Base-by-base conservation (phyloP, 2,888 invertebrate genomes). In the Eupithecia subumbrata region DNA sequence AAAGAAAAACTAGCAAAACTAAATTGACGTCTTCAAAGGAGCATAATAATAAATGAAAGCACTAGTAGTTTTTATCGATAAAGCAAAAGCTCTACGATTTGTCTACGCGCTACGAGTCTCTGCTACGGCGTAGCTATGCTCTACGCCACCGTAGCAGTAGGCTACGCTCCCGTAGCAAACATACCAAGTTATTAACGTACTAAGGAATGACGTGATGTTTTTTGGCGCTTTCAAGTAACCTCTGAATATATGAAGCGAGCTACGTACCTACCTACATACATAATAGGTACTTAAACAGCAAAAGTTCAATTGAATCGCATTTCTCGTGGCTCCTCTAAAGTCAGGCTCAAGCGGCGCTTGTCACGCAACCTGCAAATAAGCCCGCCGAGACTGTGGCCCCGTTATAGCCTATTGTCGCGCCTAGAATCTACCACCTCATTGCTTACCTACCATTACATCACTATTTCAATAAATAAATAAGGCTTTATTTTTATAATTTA, bases 361-460 rank as follows among this genome's bases (percentile, higher is more conserved):
- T 73, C 83, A 83, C 82, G 83, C 83, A 66, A 83, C 72, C 76
- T 70, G 68, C 79, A 67, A 80, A 76, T 79, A 81, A 78, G 76
- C 71, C 70, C 18, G 30, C 76, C 72, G 75, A 71, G 76, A 73
- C 69, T 81, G 73, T 80, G 79, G 80, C 79, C 75, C 76, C 80
- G 79, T 80, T 81, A 82, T 81, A 78, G 75, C 78, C 74, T 78
- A 78, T 72, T 66, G 78, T 78, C 77, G 68, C 80, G 70, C 77
- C 74, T 78, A 14, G 25, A 25, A n/a, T 14, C 76, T 78, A 60
- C 60, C 60, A 25, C 60, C 25, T 25, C 5, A 14, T 56, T 25
- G 60, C 14, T 60, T 11, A 25, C 22, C 60, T 11, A 25, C 22
- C 25, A 60, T 60, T 60, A 25, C 60, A 60, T 25, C 60, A 60